These are phyloP conservation scores for Lasioglossum marginatum DNA, from an alignment of 2,888 invertebrate species.

Conservation along the genomic window DNA sequence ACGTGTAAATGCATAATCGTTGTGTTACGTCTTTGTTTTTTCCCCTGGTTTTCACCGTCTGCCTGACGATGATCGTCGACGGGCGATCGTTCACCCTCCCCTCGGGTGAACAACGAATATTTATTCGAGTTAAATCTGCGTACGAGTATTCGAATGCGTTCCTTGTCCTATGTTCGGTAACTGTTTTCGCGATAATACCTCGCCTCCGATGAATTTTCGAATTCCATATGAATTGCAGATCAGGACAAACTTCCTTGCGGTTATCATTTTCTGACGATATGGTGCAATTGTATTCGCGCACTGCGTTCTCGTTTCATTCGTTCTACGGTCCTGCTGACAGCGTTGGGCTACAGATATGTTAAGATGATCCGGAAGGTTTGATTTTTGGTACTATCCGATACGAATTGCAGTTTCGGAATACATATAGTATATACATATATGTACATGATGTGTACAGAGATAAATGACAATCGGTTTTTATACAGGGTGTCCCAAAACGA, in stretches of 20 bases:
- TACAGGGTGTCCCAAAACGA: too few relatives aligned
- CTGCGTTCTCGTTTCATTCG: slow-evolving; percentile 4
- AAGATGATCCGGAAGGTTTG: slow-evolving; percentile 45
- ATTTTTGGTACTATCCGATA: not conserved
- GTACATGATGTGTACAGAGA: too few relatives aligned
- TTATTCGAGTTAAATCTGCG: not conserved
- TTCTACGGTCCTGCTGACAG: not conserved
- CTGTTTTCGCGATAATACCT: not conserved
- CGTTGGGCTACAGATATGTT: not conserved
- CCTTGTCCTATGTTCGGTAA: not conserved
- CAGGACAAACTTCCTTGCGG: slow-evolving; percentile 19
- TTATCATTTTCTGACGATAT: not conserved
- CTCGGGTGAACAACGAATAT: slow-evolving; percentile 16
- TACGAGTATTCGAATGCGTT: slow-evolving; percentile 7
- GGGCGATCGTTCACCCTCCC: slow-evolving; percentile 40
- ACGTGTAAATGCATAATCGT: slow-evolving; percentile 83
- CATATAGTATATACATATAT: too few relatives aligned
- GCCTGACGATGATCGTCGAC: slow-evolving; percentile 67
- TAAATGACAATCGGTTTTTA: not conserved
- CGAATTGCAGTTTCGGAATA: not conserved
- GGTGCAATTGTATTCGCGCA: not conserved
- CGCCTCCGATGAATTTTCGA: not conserved
- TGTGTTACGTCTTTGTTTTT: slow-evolving; percentile 81
- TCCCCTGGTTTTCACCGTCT: slow-evolving; percentile 69
- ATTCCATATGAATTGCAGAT: not conserved